Evolutionary conservation across 2,113 vertebrate genomes (phyloP), one percentile per base, ranked within the genome.

Genomic region (Illadopsis cleaveri): DNA sequence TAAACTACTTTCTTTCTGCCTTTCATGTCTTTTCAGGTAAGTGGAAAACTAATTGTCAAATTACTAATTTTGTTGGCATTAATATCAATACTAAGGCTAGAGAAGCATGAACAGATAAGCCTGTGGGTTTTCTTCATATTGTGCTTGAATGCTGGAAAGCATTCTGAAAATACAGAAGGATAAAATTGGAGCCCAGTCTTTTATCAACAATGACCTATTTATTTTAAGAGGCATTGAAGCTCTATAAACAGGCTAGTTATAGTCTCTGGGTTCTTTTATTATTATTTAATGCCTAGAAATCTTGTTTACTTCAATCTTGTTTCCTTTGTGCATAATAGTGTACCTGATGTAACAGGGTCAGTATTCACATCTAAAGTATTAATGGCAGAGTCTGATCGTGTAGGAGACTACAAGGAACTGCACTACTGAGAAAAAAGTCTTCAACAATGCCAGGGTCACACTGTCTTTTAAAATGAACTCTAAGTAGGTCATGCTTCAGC

Each of bases 31-130:
- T 97, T 96, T 98, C 96, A 97, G 97, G 98, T 98, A 98, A 98
- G 97, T 97, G 94, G 97, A 94, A 95, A 97, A 98, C 98, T 98
- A 98, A 99, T 99, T 98, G 98, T 98, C 97, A 98, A 97, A 98
- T 98, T 97, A 98, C 97, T 98, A 97, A 98, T 98, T 97, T 98
- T 97, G 97, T 97, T 98, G 97, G 97, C 97, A 98, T 98, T 98
- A 98, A 98, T 98, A 98, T 97, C 97, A 94, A 96, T 97, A 95
- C 88, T 35, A 85, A 95, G 90, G 73, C 96, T 92, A 95, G 96
- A 93, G 81, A 94, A 92, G 78, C 95, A 75, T 33, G 94, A 93
- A 82, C 87, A 95, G 93, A 84, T 88, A 95, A 91, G 50, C 24
- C 40, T 51, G 76, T 92, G 84, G 11, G 21, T 76, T 91, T 97